These are phyloP conservation scores for Orius laevigatus DNA, from an alignment of 1,140 invertebrate genomes.

Conservation along the genomic window DNA sequence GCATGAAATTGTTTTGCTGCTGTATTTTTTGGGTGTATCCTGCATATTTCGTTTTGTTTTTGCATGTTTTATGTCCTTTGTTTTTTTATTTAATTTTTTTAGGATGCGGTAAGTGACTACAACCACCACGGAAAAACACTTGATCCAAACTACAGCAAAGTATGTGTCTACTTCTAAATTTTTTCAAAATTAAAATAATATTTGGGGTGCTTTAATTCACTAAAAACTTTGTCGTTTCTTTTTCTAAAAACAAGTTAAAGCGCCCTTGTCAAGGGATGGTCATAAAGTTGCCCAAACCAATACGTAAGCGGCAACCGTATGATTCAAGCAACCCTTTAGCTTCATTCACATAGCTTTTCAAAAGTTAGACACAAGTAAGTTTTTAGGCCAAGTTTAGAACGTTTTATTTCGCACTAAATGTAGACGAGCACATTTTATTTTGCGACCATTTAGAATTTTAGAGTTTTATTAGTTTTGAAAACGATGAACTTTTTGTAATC, in stretches of 20 bases:
- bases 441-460: background rate
- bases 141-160: constrained; percentile 7
- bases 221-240: no score
- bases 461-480: background rate
- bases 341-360: no score
- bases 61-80: constrained; percentile 4
- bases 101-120: constrained; percentile 32
- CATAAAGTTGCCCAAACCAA: no score
- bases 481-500: background rate
- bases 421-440: constrained; percentile 4
- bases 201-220: background rate
- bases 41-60: background rate
- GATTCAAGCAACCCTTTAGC: no score
- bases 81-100: constrained; percentile 25
- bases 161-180: constrained; percentile 7
- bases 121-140: constrained; percentile 7
- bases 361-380: no score
- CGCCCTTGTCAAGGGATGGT: no score
- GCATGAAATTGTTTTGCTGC: background rate
- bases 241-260: no score
- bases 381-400: no score
- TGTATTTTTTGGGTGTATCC: constrained; percentile 1
- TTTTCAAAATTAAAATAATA: no score
- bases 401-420: no score
- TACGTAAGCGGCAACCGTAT: no score